Base-by-base conservation (phyloP, 2,797 vertebrate species). In the Microctenopoma stevenorrisi region DNA sequence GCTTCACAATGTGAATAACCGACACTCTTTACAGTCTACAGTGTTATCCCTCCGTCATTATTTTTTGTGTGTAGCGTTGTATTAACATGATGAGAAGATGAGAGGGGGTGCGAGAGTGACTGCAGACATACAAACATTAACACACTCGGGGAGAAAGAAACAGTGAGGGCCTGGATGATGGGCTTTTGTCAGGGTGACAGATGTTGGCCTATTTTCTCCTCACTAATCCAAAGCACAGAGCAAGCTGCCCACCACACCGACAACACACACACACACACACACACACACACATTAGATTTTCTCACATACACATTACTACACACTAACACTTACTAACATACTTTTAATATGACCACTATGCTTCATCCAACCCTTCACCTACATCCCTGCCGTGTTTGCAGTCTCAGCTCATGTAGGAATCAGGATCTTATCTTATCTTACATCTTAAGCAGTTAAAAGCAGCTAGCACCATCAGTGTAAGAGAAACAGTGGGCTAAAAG, bases 151-250 rank as follows among this genome's bases (percentile, higher is more conserved):
- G 42, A 64, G 57, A 68, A 55, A 65, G 35, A 66, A 28, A 10
- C 38, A 40, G 63, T 10, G 70, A 52, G 43, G 15, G 46, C 65
- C 56, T 43, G 51, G 48, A 74, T 75, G 81, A 80, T 59, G 65
- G 58, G 86, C 79, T 86, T 92, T 86, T 78, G 79, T 85, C 83
- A 77, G 76, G 61, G 78, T 87, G 89, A 91, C 90, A 93, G 91
- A 92, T 92, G 89, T 87, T 91, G 91, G 83, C 89, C 90, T 90
- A 92, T 85, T 92, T 88, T 76, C 74, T 84, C 76, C 58, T 59
- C 59, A 62, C 86, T 90, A 91, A 92, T 91, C 89, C 80, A 60
- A 86, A 74, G 68, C 80, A 52, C 64, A 67, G 51, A 71, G 49
- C 50, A 54, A 65, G 79, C 70, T 40, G 48, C 49, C 81, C 72